Base-by-base conservation (phyloP, 1,140 invertebrate species). In the Drosophila nannoptera region DNA sequence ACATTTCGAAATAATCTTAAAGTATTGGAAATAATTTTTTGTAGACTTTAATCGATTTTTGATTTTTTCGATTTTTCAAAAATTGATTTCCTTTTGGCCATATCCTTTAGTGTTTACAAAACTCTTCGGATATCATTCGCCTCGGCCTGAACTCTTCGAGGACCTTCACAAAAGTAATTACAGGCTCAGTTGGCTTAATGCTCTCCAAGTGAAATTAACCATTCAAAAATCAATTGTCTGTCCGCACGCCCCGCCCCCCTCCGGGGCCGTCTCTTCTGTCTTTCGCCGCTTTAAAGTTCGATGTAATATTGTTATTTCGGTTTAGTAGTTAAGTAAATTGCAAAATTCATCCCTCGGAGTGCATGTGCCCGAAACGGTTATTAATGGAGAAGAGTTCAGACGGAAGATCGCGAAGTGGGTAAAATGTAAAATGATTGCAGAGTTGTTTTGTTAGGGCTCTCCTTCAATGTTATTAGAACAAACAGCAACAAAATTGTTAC, bases 211-310 rank as follows among this genome's bases (percentile, higher is more conserved):
- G 31, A 60, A 71, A 71, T 66, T 46, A 66, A 56, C 46, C 67
- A 65, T 69, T 22, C 8, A 36, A 67, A 71, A 71, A 49, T 46
- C 55, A 71, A 71, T 71, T 71, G 55, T 67, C 69, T 54, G 64
- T 31, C 63, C 22, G 22, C 22, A 1, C 22, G 1, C 22, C 22
- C 22, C 22, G 3, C 22, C 22, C 22, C 22, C 22, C 22, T 1
- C 22, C 22, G 22, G 22, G 22, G 22, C 22, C 22, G 22, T 22
- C 22, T 22, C 22, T 22, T 22, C 22, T 22, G 49, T 38, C 56
- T 35, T 35, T 67, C 54, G 22, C 22, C 22, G 22, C 22, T 48
- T 35, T 35, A 67, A 52, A 60, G 49, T 67, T 71, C 14, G 3
- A 29, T 33, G 38, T 67, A 71, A 71, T 60, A 40, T 60, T 36